Conservation (phyloP, 2,888 invertebrate genomes). For the Listrodromus nycthemerus region DNA sequence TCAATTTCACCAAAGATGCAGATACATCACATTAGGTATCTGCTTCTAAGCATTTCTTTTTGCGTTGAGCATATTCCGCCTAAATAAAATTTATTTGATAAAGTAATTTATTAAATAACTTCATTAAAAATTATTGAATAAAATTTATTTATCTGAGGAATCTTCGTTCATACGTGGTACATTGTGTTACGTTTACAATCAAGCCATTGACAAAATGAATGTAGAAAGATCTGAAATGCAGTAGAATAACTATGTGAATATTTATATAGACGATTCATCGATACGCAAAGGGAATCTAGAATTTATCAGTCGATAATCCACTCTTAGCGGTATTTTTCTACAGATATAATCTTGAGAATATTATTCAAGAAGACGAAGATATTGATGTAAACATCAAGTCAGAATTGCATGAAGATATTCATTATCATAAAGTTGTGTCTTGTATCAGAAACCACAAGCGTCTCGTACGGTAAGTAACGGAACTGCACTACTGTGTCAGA, state of each 20-base stretch:
- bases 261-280: background rate
- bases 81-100: too few species aligned
- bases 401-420: background rate
- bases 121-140: too few species aligned
- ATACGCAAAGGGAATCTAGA: too few species aligned
- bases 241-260: background rate
- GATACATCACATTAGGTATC: too few species aligned
- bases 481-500: too few species aligned
- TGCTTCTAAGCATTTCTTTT: too few species aligned
- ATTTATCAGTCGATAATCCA: background rate
- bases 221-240: background rate
- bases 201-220: background rate
- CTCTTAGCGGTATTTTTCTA: background rate
- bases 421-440: slow-evolving; percentile 22
- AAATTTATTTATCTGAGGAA: too few species aligned
- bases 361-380: background rate
- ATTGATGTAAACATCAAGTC: background rate
- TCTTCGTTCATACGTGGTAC: too few species aligned
- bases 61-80: too few species aligned
- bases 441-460: slow-evolving; percentile 26
- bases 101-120: background rate
- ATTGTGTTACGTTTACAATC: background rate
- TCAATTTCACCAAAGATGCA: too few species aligned
- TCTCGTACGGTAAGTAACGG: background rate
- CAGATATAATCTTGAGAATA: slow-evolving; percentile 21